A percentile compares a stretch with the other conserved stretches of the same genome.
These are phyloP conservation scores for Neosalanx taihuensis DNA, from an alignment of 2,797 vertebrate genomes.

Conservation along the genomic window DNA sequence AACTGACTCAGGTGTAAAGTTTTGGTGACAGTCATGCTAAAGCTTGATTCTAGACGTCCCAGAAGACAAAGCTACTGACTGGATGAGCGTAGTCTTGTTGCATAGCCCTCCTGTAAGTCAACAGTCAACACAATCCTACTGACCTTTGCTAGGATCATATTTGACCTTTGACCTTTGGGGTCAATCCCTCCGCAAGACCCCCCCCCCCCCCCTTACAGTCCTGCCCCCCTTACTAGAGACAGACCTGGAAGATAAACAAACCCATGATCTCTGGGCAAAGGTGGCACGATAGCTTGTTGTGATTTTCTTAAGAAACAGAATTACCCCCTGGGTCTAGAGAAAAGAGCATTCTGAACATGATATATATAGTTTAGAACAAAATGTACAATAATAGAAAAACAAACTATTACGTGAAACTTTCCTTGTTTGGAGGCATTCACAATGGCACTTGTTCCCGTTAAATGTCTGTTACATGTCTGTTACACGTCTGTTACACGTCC, in stretches of 20 bases:
- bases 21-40: constrained; percentile 83
- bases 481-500: neutral
- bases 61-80: constrained; percentile 77
- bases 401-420: neutral
- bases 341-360: constrained; percentile 32
- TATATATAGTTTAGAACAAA: neutral
- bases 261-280: constrained; percentile 34
- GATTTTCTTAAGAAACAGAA: constrained; percentile 3
- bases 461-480: constrained; percentile 6
- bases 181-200: constrained; percentile 22
- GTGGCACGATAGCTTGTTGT: constrained; percentile 33
- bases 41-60: constrained; percentile 73
- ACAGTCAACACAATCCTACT: constrained; percentile 66
- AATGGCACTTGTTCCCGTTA: constrained; percentile 59
- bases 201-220: constrained; percentile 22
- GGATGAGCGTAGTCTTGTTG: constrained; percentile 82
- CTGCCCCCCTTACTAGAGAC: constrained; percentile 38
- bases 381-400: too few relatives aligned
- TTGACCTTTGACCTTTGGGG: constrained; percentile 29
- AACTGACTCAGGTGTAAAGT: constrained; percentile 71
- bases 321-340: constrained; percentile 17
- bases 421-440: constrained; percentile 27
- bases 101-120: constrained; percentile 82
- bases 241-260: constrained; percentile 30
- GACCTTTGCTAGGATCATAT: neutral